Evolutionary conservation across 2,888 invertebrate genomes (phyloP).

Genomic region (Poecilobothrus nobilitatus): DNA sequence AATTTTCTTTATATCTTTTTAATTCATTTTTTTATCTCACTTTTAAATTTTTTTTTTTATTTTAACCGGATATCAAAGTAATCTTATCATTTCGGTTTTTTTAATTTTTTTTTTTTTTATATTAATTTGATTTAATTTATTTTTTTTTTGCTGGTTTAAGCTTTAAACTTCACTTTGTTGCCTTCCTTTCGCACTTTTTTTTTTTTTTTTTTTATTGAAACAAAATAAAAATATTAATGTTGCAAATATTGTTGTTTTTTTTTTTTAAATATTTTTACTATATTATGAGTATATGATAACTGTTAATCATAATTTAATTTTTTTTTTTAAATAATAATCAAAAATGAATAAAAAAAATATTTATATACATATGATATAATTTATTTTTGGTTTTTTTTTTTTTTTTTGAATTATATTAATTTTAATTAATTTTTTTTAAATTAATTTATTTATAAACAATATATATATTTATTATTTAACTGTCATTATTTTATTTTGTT

Average conservation of each 20-base stretch:
- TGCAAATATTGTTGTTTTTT: not conserved
- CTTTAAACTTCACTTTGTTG: not conserved
- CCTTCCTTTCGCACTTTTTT: not conserved
- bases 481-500: not conserved
- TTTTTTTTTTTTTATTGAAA: not conserved
- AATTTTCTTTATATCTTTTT: too few relatives aligned
- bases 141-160: not conserved
- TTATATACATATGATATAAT: too few relatives aligned
- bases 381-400: not conserved
- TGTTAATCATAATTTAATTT: not conserved
- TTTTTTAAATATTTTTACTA: not conserved
- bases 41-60: constrained; percentile 2
- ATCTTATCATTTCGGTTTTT: not conserved
- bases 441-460: too few relatives aligned
- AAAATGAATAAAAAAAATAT: too few relatives aligned
- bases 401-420: not conserved
- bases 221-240: not conserved
- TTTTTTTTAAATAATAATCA: not conserved
- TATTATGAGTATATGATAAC: not conserved
- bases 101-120: not conserved
- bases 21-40: not conserved
- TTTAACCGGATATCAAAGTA: constrained; percentile 6
- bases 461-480: too few relatives aligned
- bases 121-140: not conserved
- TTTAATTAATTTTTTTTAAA: not conserved